A percentile compares a stretch with the other conserved stretches of the same genome.
Evolutionary conservation across 2,888 invertebrate species (phyloP).

Genomic region (Holacanthella duospinosa): DNA sequence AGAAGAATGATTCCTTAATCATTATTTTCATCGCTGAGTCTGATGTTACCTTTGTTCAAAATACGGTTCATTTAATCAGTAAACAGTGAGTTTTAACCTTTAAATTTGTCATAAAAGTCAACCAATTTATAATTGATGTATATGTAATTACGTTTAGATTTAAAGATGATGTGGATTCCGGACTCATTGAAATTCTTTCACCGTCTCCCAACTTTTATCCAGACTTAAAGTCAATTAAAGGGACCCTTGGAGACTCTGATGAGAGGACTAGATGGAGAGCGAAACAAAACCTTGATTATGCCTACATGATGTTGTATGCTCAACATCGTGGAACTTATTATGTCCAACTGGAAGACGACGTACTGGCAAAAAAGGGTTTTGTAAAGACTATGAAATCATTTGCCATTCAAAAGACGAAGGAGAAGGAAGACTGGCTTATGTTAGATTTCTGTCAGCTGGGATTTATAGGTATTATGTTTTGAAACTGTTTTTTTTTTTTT

Average conservation of each 20-base stretch:
- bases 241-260: constrained; percentile 72
- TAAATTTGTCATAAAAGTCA: background rate
- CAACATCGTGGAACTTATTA: constrained; percentile 79
- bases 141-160: constrained; percentile 50
- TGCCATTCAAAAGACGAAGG: constrained; percentile 62
- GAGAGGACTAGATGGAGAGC: constrained; percentile 83
- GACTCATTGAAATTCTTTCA: constrained; percentile 78
- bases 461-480: constrained; percentile 68
- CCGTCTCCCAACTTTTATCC: constrained; percentile 81
- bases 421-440: constrained; percentile 74
- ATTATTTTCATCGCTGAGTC: constrained; percentile 75
- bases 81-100: constrained; percentile 26
- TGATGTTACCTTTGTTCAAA: constrained; percentile 36
- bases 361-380: constrained; percentile 73
- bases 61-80: constrained; percentile 34
- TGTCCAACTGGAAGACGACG: constrained; percentile 88
- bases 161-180: constrained; percentile 58
- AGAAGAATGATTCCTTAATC: constrained; percentile 67
- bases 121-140: background rate
- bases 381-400: constrained; percentile 74
- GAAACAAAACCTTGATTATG: constrained; percentile 88
- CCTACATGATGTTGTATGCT: constrained; percentile 88
- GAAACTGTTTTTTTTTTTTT: constrained; percentile 5
- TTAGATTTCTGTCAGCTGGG: constrained; percentile 88
- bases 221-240: constrained; percentile 61